Conservation (phyloP, 2,797 vertebrate genomes). For the Coregonus ussuriensis region DNA sequence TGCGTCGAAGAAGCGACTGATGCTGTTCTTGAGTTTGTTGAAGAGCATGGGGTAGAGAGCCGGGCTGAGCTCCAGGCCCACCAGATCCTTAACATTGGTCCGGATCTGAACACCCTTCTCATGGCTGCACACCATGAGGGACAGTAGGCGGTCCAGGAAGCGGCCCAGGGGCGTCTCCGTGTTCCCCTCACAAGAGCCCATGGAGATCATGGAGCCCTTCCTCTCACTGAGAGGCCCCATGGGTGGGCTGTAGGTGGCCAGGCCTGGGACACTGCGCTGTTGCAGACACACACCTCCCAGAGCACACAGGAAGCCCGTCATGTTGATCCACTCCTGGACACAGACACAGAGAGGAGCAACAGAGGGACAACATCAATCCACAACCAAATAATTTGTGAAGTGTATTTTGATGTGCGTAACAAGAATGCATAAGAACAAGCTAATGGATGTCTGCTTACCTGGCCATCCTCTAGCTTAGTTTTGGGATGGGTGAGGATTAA, state of each 20-base stretch:
- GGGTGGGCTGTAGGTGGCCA: slow-evolving; percentile 78
- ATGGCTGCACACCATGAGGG: slow-evolving; percentile 83
- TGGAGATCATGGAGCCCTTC: slow-evolving; percentile 80
- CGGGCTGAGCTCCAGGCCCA: slow-evolving; percentile 90
- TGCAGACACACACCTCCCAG: slow-evolving; percentile 92
- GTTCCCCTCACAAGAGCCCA: slow-evolving; percentile 76
- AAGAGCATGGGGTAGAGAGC: slow-evolving; percentile 97
- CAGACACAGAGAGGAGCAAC: slow-evolving; percentile 27
- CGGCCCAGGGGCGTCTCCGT: slow-evolving; percentile 79
- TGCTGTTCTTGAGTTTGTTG: slow-evolving; percentile 95
- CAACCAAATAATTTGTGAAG: too few species aligned
- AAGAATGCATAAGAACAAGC: too few species aligned
- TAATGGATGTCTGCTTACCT: slow-evolving; percentile 63
- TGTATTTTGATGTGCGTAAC: too few species aligned
- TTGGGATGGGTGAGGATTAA: slow-evolving; percentile 84
- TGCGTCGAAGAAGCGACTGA: slow-evolving; percentile 96
- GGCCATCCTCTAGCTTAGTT: slow-evolving; percentile 83
- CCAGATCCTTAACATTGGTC: slow-evolving; percentile 78
- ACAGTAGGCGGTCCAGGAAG: slow-evolving; percentile 76
- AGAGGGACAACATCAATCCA: too few species aligned
- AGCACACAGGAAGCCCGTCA: slow-evolving; percentile 97
- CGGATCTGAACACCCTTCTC: slow-evolving; percentile 88
- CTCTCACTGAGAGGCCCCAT: slow-evolving; percentile 79
- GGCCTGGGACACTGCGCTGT: slow-evolving; percentile 71
- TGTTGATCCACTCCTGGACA: slow-evolving; percentile 99